phyloP scores from a whole-genome alignment of 2,888 invertebrate species.

The Lithophane ornitopus region DNA sequence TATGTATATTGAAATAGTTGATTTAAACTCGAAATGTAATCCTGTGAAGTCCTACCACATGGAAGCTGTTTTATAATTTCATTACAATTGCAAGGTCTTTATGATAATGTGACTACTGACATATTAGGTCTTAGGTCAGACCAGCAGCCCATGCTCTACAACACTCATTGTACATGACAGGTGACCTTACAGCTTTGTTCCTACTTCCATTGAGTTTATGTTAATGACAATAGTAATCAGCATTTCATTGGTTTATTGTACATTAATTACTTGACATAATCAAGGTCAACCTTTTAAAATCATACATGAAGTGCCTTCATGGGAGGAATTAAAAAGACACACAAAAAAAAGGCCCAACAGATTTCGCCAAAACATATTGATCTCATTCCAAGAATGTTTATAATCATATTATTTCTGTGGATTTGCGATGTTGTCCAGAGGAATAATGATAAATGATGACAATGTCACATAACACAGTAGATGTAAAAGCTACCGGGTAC shows the following conservation, averaged over 20 bases:
- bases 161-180: slow-evolving; percentile 2
- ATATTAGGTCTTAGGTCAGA: neutral
- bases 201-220: slow-evolving; percentile 34
- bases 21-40: slow-evolving; percentile 6
- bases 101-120: slow-evolving; percentile 16
- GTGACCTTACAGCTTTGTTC: slow-evolving; percentile 32
- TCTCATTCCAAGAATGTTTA: neutral
- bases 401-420: too few species aligned
- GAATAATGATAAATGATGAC: neutral
- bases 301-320: neutral
- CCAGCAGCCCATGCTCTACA: neutral
- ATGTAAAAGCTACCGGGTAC: neutral
- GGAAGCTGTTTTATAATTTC: neutral
- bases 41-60: neutral
- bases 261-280: neutral
- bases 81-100: slow-evolving; percentile 20
- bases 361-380: neutral
- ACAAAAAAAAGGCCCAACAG: neutral
- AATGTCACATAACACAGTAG: neutral
- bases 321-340: neutral
- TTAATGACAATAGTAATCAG: slow-evolving; percentile 31
- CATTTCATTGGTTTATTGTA: neutral
- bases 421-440: too few species aligned
- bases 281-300: neutral
- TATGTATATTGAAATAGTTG: neutral